phyloP scores from a whole-genome alignment of 2,888 invertebrate species.

The Vesta saturnalis region DNA sequence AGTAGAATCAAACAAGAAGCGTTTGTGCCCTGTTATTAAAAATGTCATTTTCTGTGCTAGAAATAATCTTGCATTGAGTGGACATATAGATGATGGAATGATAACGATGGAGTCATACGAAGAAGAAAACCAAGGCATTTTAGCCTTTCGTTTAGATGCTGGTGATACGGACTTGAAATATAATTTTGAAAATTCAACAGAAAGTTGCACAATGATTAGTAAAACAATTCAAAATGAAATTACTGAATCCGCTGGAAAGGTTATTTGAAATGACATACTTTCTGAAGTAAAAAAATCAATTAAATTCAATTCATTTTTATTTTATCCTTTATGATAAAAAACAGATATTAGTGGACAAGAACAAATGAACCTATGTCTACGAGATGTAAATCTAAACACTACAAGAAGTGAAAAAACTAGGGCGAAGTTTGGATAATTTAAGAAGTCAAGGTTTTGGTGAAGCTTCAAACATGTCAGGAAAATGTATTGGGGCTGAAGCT shows the following conservation, averaged over 20 bases:
- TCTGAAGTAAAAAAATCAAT: not conserved
- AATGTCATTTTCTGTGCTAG: too few species aligned
- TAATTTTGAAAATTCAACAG: not conserved
- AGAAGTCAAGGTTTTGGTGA: not conserved
- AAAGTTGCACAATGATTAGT: slow-evolving; percentile 6
- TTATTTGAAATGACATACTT: not conserved
- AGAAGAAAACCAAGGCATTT: not conserved
- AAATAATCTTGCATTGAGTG: slow-evolving; percentile 5
- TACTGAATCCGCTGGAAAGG: not conserved
- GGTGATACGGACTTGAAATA: slow-evolving; percentile 2
- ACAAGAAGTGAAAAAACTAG: too few species aligned
- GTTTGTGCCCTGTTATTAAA: too few species aligned
- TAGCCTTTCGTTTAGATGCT: slow-evolving; percentile 5
- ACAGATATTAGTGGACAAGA: slow-evolving; percentile 8
- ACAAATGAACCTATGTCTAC: slow-evolving; percentile 4
- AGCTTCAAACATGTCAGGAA: not conserved
- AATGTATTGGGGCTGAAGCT: not conserved
- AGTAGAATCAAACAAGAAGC: too few species aligned
- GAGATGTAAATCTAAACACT: too few species aligned
- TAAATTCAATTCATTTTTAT: too few species aligned
- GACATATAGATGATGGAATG: not conserved
- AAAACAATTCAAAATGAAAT: slow-evolving; percentile 14
- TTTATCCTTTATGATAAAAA: slow-evolving; percentile 14
- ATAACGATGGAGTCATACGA: too few species aligned
- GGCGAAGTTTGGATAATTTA: not conserved